A percentile compares a stretch with the other conserved stretches of the same genome.
phyloP scores from a whole-genome alignment of 2,888 invertebrate genomes.

The Gnatocerus cornutus region DNA sequence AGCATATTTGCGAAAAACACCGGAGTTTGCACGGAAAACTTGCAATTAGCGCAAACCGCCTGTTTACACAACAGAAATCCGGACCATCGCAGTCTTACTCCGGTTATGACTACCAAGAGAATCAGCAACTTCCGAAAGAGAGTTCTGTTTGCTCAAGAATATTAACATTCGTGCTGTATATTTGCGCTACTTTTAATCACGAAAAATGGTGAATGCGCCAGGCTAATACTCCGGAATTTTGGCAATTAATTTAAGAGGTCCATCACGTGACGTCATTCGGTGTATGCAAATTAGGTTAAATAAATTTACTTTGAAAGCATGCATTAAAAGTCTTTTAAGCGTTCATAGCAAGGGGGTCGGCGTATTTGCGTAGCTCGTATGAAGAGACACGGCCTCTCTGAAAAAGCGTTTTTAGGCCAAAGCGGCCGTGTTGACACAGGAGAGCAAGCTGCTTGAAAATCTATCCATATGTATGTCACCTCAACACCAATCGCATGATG shows the following conservation, averaged over 20 bases:
- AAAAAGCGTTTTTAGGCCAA: slow-evolving; percentile 47
- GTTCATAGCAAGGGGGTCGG: slow-evolving; percentile 14
- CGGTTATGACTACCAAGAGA: slow-evolving; percentile 1
- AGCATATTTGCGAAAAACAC: slow-evolving; percentile 11
- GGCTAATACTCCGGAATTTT: too few species aligned
- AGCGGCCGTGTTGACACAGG: slow-evolving; percentile 47
- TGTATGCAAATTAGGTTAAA: slow-evolving; percentile 51
- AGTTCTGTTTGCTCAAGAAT: neutral
- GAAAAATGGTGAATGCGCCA: neutral
- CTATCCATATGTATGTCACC: slow-evolving; percentile 50
- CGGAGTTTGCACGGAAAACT: slow-evolving; percentile 14
- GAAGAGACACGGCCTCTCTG: slow-evolving; percentile 43
- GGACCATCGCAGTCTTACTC: neutral
- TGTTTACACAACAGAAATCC: slow-evolving; percentile 22
- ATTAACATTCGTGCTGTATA: neutral
- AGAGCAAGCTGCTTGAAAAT: slow-evolving; percentile 48
- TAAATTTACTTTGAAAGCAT: slow-evolving; percentile 52
- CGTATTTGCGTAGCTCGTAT: slow-evolving; percentile 49
- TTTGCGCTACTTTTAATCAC: neutral
- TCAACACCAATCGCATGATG: slow-evolving; percentile 45
- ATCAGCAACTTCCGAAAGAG: slow-evolving; percentile 6
- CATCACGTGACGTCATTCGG: slow-evolving; percentile 23
- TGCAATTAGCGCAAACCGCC: slow-evolving; percentile 6
- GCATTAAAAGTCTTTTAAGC: slow-evolving; percentile 51
- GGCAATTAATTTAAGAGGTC: slow-evolving; percentile 1